Conservation (phyloP, 2,888 invertebrate species). For the Nomada hirtipes region DNA sequence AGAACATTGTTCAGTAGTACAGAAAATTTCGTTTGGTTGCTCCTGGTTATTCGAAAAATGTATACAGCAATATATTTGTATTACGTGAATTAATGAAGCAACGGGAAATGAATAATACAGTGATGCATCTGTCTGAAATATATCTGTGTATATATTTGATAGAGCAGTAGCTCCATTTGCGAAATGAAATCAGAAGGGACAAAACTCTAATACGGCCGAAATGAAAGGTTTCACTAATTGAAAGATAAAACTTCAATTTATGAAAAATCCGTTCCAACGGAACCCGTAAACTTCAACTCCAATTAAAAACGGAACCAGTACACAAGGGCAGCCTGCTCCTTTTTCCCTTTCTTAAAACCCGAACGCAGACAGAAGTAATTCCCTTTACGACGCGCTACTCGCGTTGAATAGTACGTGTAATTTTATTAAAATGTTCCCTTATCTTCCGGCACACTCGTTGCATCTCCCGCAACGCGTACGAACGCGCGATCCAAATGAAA, state of each 20-base stretch:
- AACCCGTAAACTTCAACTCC: background rate
- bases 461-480: conserved; percentile 25
- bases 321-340: background rate
- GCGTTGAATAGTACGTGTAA: conserved; percentile 4
- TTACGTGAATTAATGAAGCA: no score
- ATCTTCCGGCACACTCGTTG: conserved; percentile 29
- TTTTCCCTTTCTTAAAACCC: background rate
- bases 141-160: no score
- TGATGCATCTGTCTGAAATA: no score
- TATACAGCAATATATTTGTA: no score
- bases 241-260: background rate
- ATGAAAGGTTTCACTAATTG: background rate
- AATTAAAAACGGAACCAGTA: background rate
- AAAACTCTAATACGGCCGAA: background rate
- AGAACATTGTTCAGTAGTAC: no score
- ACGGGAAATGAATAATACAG: no score
- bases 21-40: no score
- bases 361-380: conserved; percentile 2
- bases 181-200: background rate
- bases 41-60: no score
- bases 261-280: background rate
- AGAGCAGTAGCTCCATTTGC: no score
- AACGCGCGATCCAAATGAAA: conserved; percentile 40
- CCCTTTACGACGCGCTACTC: background rate
- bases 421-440: conserved; percentile 44